These are phyloP conservation scores for Coregonus clupeaformis DNA, from an alignment of 2,113 vertebrate genomes.

Conservation along the genomic window DNA sequence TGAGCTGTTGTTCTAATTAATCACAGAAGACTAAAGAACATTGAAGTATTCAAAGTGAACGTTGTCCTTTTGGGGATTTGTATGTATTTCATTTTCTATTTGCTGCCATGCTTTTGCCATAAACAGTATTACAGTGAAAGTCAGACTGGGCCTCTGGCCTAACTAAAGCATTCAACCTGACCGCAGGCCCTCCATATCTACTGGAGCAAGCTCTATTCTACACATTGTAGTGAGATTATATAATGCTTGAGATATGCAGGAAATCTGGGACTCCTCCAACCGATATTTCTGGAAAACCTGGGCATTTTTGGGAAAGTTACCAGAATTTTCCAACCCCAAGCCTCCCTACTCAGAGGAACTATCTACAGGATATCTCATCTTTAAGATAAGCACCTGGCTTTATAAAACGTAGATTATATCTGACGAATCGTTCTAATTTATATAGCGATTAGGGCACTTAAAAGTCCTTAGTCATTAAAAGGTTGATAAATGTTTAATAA, in stretches of 20 bases:
- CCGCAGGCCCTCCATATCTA: no score
- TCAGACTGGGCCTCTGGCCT: neutral
- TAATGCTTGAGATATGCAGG: no score
- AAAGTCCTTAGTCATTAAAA: conserved; percentile 46
- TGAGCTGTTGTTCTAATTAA: conserved; percentile 21
- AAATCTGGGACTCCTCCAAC: no score
- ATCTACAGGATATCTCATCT: neutral
- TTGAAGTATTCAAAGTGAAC: neutral
- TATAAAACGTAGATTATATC: conserved; percentile 7
- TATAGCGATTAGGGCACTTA: conserved; percentile 32
- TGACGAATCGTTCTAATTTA: conserved; percentile 31
- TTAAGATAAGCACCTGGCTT: conserved; percentile 6
- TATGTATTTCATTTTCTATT: neutral
- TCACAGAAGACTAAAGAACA: neutral
- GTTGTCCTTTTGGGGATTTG: neutral
- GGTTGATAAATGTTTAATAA: conserved; percentile 53
- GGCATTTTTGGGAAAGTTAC: neutral
- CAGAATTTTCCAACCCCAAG: neutral
- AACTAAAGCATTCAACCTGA: neutral
- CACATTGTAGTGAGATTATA: no score
- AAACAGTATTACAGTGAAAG: neutral
- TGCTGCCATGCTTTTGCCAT: neutral
- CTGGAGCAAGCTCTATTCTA: no score
- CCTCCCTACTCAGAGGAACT: neutral
- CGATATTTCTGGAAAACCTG: no score